Evolutionary conservation across 2,888 invertebrate genomes (phyloP).

Genomic region (Clunio marinus): DNA sequence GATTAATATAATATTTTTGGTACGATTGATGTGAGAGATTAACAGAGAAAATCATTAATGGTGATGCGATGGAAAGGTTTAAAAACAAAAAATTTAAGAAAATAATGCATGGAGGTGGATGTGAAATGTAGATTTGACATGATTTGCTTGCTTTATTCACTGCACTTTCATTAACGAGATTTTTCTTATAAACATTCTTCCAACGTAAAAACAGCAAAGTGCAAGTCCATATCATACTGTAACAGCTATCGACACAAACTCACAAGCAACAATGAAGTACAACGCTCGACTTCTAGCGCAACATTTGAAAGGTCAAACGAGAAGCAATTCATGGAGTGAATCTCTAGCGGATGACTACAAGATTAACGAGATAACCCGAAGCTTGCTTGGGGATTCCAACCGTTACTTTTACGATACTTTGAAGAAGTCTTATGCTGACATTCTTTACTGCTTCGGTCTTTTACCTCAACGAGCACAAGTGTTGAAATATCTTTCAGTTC

Average conservation of each 20-base stretch:
- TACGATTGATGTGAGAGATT: no score
- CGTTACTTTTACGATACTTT: conserved; percentile 68
- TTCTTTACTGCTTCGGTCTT: conserved; percentile 79
- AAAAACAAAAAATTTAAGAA: no score
- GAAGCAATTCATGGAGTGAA: conserved; percentile 85
- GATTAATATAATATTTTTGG: no score
- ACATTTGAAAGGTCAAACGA: conserved; percentile 59
- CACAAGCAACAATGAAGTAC: conserved; percentile 46
- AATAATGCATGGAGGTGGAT: no score
- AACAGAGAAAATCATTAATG: no score
- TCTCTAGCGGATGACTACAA: conserved; percentile 68
- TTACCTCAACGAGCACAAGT: conserved; percentile 75
- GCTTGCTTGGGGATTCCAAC: conserved; percentile 47
- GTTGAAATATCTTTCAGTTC: conserved; percentile 58
- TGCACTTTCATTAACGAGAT: no score
- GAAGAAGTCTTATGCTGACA: conserved; percentile 82
- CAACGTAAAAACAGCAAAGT: conserved; percentile 57
- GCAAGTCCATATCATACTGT: conserved; percentile 90
- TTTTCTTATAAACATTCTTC: neutral
- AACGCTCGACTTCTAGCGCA: conserved; percentile 66
- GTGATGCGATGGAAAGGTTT: no score
- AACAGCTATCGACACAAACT: conserved; percentile 72
- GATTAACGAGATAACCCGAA: conserved; percentile 36
- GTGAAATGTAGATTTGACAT: no score
- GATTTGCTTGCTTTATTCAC: no score